Conservation (phyloP, 2,113 vertebrate species). For the Oceanites oceanicus region DNA sequence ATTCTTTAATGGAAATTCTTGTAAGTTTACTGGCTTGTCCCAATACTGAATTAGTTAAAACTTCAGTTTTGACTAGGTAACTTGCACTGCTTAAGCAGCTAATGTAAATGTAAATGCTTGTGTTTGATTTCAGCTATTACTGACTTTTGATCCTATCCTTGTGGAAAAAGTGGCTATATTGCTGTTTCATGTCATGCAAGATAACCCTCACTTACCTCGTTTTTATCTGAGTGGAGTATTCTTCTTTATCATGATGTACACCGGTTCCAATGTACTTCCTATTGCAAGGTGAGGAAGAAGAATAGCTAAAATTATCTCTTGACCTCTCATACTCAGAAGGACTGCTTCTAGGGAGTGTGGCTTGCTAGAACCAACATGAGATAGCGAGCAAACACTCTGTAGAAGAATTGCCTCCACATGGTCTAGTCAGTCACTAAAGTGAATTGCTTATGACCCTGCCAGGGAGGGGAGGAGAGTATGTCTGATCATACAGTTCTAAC, state of each 20-base stretch:
- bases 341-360: not conserved
- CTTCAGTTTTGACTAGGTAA: not conserved
- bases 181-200: conserved; percentile 91
- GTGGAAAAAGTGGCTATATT: conserved; percentile 97
- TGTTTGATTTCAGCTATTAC: conserved; percentile 81
- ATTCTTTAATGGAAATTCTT: not conserved
- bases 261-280: conserved; percentile 97
- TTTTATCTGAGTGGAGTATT: conserved; percentile 96
- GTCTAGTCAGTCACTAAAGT: not conserved
- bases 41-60: not conserved
- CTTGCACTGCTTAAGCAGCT: not conserved
- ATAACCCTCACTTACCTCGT: conserved; percentile 96
- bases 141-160: conserved; percentile 99
- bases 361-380: not conserved
- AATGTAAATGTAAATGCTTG: not conserved
- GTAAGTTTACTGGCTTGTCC: not conserved
- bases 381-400: not conserved
- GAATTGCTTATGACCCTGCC: not conserved
- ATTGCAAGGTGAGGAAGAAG: conserved; percentile 87
- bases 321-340: not conserved
- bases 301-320: not conserved
- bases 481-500: not conserved
- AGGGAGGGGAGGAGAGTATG: not conserved
- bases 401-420: fast-evolving
- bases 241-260: conserved; percentile 99